Evolutionary conservation across 2,888 invertebrate species (phyloP).

Genomic region (Cetonia aurata): DNA sequence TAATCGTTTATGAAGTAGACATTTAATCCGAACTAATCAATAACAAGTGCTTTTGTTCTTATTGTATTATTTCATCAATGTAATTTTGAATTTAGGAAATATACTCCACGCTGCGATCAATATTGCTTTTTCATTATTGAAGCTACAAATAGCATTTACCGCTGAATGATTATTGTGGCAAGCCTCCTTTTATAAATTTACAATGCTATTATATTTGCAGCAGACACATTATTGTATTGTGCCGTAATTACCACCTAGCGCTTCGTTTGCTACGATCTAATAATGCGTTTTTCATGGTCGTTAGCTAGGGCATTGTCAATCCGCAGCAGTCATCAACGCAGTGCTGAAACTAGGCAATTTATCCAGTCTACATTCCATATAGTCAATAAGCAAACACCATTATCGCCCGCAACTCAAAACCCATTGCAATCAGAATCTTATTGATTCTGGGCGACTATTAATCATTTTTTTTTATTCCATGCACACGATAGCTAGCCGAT

Average conservation of each 20-base stretch:
- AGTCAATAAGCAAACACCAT: slow-evolving; percentile 18
- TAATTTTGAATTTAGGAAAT: too few species aligned
- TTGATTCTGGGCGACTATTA: neutral
- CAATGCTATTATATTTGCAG: slow-evolving; percentile 4
- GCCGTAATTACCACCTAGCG: slow-evolving; percentile 31
- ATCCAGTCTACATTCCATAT: slow-evolving; percentile 14
- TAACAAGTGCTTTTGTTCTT: too few species aligned
- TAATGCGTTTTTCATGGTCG: slow-evolving; percentile 29
- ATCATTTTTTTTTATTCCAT: neutral
- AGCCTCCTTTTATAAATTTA: neutral
- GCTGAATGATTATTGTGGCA: too few species aligned
- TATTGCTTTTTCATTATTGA: too few species aligned
- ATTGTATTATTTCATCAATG: too few species aligned
- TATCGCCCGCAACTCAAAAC: neutral
- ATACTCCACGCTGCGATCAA: too few species aligned
- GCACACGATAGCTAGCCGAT: neutral
- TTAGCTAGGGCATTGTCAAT: slow-evolving; percentile 9
- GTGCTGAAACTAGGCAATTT: slow-evolving; percentile 19
- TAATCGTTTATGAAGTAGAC: too few species aligned
- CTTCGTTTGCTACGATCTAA: slow-evolving; percentile 4
- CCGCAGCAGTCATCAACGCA: slow-evolving; percentile 13
- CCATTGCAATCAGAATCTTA: neutral
- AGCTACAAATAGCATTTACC: too few species aligned
- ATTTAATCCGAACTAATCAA: too few species aligned
- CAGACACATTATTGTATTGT: neutral